Conservation (phyloP, 2,888 invertebrate genomes). For the Trisateles emortualis region DNA sequence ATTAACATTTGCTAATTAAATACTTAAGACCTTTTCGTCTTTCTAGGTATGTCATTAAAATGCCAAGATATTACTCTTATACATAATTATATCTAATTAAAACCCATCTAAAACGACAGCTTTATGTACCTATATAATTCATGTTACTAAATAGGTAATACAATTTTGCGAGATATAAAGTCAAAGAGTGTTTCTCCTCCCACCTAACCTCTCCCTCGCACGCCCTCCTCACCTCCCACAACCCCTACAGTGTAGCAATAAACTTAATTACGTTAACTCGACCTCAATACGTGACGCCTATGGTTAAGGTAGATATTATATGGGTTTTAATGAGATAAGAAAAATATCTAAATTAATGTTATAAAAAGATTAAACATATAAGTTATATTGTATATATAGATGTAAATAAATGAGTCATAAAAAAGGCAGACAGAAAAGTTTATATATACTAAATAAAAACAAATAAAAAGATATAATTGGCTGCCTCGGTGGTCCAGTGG, state of each 20-base stretch:
- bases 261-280: constrained; percentile 81
- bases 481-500: no score
- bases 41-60: no score
- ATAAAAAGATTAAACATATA: no score
- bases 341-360: no score
- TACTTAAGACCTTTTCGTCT: no score
- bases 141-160: constrained; percentile 68
- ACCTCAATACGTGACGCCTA: constrained; percentile 73
- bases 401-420: no score
- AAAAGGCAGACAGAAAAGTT: no score
- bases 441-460: no score
- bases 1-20: no score
- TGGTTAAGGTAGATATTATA: constrained; percentile 51
- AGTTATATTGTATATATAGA: no score
- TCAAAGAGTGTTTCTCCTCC: constrained; percentile 66
- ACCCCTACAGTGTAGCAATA: constrained; percentile 65
- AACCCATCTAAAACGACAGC: constrained; percentile 12
- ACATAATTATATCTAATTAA: constrained; percentile 10
- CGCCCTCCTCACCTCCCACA: constrained; percentile 27
- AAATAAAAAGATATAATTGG: no score
- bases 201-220: constrained; percentile 26
- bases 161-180: constrained; percentile 77
- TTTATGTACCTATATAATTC: constrained; percentile 47
- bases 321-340: constrained; percentile 8
- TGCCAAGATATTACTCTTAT: no score